Evolutionary conservation across 1,140 invertebrate genomes (phyloP), one percentile per base, ranked within the genome.

Genomic region (Paracyclopina nana): DNA sequence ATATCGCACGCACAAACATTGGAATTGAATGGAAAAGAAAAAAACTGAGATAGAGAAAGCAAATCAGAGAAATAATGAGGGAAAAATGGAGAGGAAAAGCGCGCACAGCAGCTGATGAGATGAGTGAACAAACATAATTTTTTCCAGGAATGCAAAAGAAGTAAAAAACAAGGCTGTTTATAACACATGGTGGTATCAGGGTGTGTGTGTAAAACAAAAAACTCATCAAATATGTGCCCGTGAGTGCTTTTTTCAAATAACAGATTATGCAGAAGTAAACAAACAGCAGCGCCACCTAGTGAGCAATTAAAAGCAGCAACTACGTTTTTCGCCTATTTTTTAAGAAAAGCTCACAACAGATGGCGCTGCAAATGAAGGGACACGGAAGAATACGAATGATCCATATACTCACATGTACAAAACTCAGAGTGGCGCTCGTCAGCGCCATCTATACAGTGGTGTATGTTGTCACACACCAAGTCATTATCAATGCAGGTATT

Each of bases 401-500:
- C 2, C 24, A 22, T n/a, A 14, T 44, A 52, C 34, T 52, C 40
- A 52, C 50, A 18, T 16, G 50, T 53, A 27, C 51, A 50, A 31
- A 54, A 55, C 24, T 54, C 42, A 31, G 28, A 52, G 54, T 79
- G 73, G 48, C 77, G 76, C 66, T 91, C 86, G 61, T 92, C 86
- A 14, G 81, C 84, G 30, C 79, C 81, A 65, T 90, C 84, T n/a
- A 78, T 81, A 63, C 86, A 91, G 62, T 92, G 85, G 65, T 85
- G 82, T 54, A 90, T 77, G 26, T 77, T 77, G 65, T 92, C 86
- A 65, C 86, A 91, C 44, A 82, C 71, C 28, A 91, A 72, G 65
- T 86, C 82, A 16, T 74, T 78, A 57, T 80, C 76, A 58, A 92
- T 87, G 70, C 86, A 92, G 67, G 86, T 86, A 12, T 16, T 14